Conservation (phyloP, 2,888 invertebrate genomes). For the Tenodera sinensis region DNA sequence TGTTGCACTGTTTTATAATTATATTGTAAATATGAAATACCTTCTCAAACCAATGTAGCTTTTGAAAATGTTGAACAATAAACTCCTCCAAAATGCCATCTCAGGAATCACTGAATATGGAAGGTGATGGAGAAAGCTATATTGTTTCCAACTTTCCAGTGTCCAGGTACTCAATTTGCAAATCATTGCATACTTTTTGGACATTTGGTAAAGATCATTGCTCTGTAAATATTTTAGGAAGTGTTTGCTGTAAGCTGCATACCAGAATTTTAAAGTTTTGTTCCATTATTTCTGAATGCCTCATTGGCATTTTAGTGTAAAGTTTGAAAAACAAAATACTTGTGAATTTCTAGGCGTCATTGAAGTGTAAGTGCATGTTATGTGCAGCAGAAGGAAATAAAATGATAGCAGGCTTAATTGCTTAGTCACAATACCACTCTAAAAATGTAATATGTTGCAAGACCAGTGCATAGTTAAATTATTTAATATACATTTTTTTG, state of each 20-base stretch:
- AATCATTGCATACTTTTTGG: neutral
- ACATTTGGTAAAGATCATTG: neutral
- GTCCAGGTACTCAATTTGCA: neutral
- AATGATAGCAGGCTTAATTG: slow-evolving; percentile 1
- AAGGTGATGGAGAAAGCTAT: neutral
- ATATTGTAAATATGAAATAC: neutral
- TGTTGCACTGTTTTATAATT: neutral
- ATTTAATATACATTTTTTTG: neutral
- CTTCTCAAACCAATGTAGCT: neutral
- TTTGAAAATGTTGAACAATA: neutral
- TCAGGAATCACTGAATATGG: neutral
- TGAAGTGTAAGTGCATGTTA: neutral
- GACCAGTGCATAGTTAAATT: neutral
- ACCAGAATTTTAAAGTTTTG: neutral
- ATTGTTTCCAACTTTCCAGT: neutral
- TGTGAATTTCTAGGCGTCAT: neutral
- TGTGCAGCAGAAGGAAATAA: neutral
- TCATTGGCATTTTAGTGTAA: neutral
- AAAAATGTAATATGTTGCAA: neutral
- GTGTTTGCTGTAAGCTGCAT: neutral
- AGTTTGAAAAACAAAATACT: neutral
- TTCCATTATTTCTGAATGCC: neutral
- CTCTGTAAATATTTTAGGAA: neutral
- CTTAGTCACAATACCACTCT: neutral
- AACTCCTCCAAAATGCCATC: neutral